Conservation (phyloP, 2,797 vertebrate species). For the Mormyrops attenuatus region DNA sequence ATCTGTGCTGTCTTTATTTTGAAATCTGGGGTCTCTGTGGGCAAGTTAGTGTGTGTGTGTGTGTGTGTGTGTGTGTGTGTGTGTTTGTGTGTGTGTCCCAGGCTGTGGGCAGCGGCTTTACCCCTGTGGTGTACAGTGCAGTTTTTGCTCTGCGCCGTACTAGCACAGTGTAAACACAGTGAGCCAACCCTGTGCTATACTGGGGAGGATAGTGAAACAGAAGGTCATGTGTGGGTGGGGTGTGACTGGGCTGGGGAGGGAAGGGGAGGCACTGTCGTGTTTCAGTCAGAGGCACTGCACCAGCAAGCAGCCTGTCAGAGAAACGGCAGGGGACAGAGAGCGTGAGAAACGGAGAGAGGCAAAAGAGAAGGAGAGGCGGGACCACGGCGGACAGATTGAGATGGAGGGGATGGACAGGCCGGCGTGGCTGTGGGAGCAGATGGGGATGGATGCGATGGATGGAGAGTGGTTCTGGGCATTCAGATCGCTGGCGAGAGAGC, state of each 20-base stretch:
- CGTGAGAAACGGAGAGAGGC: not conserved
- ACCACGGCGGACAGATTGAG: not conserved
- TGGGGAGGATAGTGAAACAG: not conserved
- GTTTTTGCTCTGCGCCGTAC: constrained; percentile 6
- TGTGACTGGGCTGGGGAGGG: not conserved
- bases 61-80: not conserved
- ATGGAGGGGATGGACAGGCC: constrained; percentile 6
- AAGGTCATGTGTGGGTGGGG: constrained; percentile 12
- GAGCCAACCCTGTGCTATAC: not conserved
- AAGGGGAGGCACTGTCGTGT: not conserved
- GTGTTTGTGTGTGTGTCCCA: not conserved
- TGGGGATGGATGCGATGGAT: not conserved
- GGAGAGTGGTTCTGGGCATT: not conserved
- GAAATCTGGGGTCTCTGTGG: not conserved
- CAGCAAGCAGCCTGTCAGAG: constrained; percentile 12
- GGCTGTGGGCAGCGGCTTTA: not conserved
- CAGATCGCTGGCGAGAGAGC: not conserved
- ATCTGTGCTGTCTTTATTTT: not conserved
- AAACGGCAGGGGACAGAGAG: not conserved
- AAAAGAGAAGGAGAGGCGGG: not conserved
- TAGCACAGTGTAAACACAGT: not conserved
- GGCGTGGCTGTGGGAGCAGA: not conserved
- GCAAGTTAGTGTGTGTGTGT: not conserved
- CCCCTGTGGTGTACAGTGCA: not conserved
- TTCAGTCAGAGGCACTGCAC: constrained; percentile 11